Percentiles rank a stretch among this genome's conserved stretches.
These are phyloP conservation scores for Agrochola lychnidis DNA, from an alignment of 2,888 invertebrate species.

Conservation along the genomic window DNA sequence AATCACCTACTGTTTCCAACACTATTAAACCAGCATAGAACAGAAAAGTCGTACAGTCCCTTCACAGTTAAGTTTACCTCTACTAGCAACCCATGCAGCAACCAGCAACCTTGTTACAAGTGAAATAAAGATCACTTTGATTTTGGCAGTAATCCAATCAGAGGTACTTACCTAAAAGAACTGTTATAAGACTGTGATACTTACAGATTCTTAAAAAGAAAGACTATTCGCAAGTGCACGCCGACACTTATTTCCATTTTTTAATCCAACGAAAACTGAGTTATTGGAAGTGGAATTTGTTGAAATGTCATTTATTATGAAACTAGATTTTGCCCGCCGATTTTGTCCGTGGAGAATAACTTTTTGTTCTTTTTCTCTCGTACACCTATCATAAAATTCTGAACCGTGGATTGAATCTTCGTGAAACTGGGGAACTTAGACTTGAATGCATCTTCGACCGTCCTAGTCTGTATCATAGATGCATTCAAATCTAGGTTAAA, in stretches of 20 bases:
- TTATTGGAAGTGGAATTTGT: conserved; percentile 64
- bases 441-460: too few species aligned
- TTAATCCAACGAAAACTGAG: conserved; percentile 57
- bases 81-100: not conserved
- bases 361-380: not conserved
- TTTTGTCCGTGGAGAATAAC: not conserved
- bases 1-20: not conserved
- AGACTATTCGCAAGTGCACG: conserved; percentile 5
- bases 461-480: too few species aligned
- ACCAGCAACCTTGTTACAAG: not conserved
- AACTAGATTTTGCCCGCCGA: conserved; percentile 5
- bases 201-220: not conserved
- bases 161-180: not conserved
- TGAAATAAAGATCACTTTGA: not conserved
- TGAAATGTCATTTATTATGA: conserved; percentile 61
- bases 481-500: too few species aligned
- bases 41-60: not conserved
- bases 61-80: not conserved
- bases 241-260: conserved; percentile 36
- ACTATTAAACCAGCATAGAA: not conserved
- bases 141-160: not conserved
- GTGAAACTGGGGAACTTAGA: not conserved
- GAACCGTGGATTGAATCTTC: not conserved
- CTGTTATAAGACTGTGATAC: not conserved
- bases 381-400: not conserved